Base-by-base conservation (phyloP, 2,113 vertebrate genomes). In the Neopipo cinnamomea region DNA sequence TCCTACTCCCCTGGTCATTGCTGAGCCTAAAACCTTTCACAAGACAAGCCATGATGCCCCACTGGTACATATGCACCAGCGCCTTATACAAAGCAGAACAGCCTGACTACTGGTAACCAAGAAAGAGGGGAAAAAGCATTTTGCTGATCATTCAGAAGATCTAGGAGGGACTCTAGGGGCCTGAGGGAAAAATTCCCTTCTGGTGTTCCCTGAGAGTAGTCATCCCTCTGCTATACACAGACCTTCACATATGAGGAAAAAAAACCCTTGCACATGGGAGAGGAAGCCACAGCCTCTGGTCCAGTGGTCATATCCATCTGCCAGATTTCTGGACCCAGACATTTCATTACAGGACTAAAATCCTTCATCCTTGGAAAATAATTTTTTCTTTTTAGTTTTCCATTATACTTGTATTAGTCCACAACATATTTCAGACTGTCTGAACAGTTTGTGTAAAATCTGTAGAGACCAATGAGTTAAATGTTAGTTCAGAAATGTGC, bases 241-340 rank as follows among this genome's bases (percentile, higher is more conserved):
- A 47, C 5, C 4, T 21, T 35, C 6, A 0, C 1, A 10, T 17
- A 28, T 1, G 5, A 24, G 33, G 39, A 41, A 25, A 86, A 67
- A 73, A 44, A 5, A 0, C 2, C 5, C 10, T 93, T 65, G 35
- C 41, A 37, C 14, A 17, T 0, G 1, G 20, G 84, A 28, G 44
- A 78, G 52, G 41, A 91, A 88, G 81, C 24, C 44, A 68, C 37
- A 87, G 22, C 19, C 55, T 63, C 42, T 14, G 5, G 30, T 50
- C 37, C 41, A 59, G 47, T 0, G 0, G 14, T 81, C 2, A 0
- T 46, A 67, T 17, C 33, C 14, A 8, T 70, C 53, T 87, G 37
- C 28, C 70, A 82, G 30, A 78, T 56, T 94, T 78, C 58, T 71
- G 7, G 23, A 33, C 42, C 17, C 5, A 73, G n/a, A 27, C 3